Conservation (phyloP, 2,888 invertebrate genomes). For the Lasioglossum figueresi region DNA sequence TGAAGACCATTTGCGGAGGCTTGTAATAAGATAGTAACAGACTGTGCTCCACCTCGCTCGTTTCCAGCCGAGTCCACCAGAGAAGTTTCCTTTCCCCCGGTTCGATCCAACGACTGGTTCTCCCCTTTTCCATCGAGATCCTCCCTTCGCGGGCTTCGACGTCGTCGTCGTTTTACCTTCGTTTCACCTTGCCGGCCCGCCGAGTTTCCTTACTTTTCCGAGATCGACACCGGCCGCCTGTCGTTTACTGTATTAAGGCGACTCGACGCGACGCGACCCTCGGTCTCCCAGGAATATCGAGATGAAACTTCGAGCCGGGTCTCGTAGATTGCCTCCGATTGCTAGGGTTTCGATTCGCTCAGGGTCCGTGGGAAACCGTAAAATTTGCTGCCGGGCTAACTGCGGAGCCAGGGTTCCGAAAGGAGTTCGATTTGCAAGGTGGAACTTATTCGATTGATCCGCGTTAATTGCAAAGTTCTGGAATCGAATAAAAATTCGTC, state of each 20-base stretch:
- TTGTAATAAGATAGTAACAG: constrained; percentile 75
- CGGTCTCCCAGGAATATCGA: constrained; percentile 22
- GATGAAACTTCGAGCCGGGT: constrained; percentile 19
- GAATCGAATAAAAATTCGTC: background rate
- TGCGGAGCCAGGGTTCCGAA: too few relatives aligned
- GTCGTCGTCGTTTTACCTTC: constrained; percentile 11
- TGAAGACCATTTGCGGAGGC: constrained; percentile 74
- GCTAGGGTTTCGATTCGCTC: constrained; percentile 18
- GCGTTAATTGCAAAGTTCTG: background rate
- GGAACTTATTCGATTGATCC: background rate
- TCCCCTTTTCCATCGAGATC: background rate
- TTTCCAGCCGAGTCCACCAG: constrained; percentile 38
- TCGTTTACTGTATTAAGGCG: background rate
- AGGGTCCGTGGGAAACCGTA: constrained; percentile 2
- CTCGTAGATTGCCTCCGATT: background rate
- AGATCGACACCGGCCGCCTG: background rate
- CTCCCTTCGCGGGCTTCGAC: background rate
- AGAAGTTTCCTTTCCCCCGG: constrained; percentile 30
- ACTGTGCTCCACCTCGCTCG: constrained; percentile 48
- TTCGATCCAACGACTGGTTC: background rate
- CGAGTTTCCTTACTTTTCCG: constrained; percentile 15
- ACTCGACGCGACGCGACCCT: background rate
- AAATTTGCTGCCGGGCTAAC: background rate
- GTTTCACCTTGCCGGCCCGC: background rate
- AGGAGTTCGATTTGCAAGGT: background rate